Base-by-base conservation (phyloP, 2,113 vertebrate species). In the Paratilapia polleni region DNA sequence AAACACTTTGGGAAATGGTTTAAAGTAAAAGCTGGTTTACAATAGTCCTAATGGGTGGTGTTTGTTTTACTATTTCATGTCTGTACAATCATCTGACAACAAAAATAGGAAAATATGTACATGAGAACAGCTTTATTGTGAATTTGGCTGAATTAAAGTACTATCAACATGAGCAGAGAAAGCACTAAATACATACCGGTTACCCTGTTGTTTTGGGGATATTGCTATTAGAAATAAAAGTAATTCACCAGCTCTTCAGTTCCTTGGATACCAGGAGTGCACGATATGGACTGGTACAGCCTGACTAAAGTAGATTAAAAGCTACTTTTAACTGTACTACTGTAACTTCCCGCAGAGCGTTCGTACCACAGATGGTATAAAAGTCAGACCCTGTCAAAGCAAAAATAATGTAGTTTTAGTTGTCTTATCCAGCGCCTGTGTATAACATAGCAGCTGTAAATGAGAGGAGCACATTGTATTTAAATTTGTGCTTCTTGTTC, bases 11-110 rank as follows among this genome's bases (percentile, higher is more conserved):
- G 63, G 9, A 68, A 26, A 68, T 19, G 0, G 17, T 17, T 68
- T 47, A 47, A 4, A 26, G 14, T 68, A 68, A 68, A 8, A 7
- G 17, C 17, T 8, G 49, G 17, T 19, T 49, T 6, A 19, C 64
- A 0, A 0, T 47, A 1, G 8, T 11, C 64, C 24, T 14, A 0
- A 13, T 68, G 64, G 10, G 4, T 4, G 63, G 0, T 0, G 0
- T 43, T 47, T 68, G 14, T 47, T 68, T 68, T 47, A 19, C 41
- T 41, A 47, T 68, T 47, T 68, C 41, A 47, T 26, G 26, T 0
- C 41, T 19, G 5, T 68, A 47, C 11, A 26, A 22, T 47, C 41
- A 47, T 12, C 64, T 68, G 41, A 68, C 0, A 14, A 68, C 38
- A 68, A 28, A 47, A 47, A 47, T 0, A 47, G 41, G 64, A 68